Percentiles rank a stretch among this genome's conserved stretches.
Evolutionary conservation across 1,140 invertebrate species (phyloP).

Genomic region (Steinernema feltiae): DNA sequence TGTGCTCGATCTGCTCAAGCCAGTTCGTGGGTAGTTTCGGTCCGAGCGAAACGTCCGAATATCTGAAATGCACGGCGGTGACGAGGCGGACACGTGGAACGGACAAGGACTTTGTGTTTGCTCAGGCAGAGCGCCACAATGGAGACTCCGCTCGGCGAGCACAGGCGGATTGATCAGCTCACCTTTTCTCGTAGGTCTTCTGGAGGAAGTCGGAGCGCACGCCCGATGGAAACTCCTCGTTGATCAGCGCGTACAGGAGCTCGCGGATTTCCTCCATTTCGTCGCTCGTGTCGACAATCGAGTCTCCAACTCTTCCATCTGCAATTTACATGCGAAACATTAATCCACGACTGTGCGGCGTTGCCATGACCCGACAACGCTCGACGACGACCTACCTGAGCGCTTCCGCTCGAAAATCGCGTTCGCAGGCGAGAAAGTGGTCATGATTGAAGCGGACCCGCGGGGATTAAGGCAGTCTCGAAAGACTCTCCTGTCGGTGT

Average conservation of each 20-base stretch:
- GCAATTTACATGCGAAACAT: not conserved
- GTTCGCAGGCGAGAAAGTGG: not conserved
- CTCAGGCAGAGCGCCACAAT: too few species aligned
- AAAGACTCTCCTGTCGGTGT: conserved; percentile 5
- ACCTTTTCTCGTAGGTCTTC: not conserved
- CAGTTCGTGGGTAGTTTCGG: not conserved
- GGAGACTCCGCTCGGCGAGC: too few species aligned
- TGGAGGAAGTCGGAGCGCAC: not conserved
- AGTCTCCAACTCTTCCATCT: conserved; percentile 17
- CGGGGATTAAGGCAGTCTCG: not conserved
- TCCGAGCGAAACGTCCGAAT: not conserved
- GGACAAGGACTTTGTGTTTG: not conserved
- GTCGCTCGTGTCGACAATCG: conserved; percentile 36
- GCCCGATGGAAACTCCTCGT: conserved; percentile 8
- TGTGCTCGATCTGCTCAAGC: not conserved
- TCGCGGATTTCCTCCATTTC: conserved; percentile 42
- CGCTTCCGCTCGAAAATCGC: not conserved
- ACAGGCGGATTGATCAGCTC: not conserved
- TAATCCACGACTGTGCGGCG: not conserved
- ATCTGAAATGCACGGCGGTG: not conserved
- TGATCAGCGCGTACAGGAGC: conserved; percentile 34
- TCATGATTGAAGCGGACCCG: conserved; percentile 4
- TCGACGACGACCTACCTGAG: not conserved
- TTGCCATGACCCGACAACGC: not conserved
- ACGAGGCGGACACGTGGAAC: not conserved